These are phyloP conservation scores for Jaculus jaculus DNA, from an alignment of 2,113 vertebrate genomes.

Conservation along the genomic window DNA sequence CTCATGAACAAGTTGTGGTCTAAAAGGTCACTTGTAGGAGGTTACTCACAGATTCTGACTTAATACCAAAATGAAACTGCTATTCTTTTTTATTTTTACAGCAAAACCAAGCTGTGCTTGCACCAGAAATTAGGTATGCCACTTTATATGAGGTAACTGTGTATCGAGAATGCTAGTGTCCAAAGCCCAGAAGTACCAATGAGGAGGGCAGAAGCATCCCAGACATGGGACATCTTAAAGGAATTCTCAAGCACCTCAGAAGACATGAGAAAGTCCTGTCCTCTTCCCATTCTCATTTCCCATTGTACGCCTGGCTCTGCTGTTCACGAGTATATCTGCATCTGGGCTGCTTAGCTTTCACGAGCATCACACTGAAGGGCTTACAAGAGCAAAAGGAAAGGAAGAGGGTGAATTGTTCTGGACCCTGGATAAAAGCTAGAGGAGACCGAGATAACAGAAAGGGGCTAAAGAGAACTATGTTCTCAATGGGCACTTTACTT, in stretches of 20 bases:
- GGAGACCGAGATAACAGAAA: neutral
- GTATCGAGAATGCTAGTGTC: neutral
- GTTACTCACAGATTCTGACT: neutral
- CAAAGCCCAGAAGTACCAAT: neutral
- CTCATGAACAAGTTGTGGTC: neutral
- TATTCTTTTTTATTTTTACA: neutral
- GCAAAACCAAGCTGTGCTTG: neutral
- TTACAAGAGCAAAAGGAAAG: neutral
- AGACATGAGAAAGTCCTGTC: neutral
- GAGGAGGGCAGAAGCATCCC: neutral
- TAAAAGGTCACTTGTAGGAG: slow-evolving; percentile 62
- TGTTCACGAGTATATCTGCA: neutral
- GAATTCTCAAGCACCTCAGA: neutral
- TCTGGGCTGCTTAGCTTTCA: neutral
- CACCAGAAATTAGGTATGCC: slow-evolving; percentile 16
- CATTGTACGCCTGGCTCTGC: neutral
- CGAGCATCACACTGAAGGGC: neutral
- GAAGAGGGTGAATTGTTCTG: neutral
- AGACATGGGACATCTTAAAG: neutral
- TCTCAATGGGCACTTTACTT: neutral
- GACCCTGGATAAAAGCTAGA: neutral
- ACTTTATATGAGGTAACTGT: neutral
- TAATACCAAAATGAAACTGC: neutral
- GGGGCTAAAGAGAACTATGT: neutral
- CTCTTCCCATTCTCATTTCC: neutral